Conservation (phyloP, 2,797 vertebrate species). For the Loriculus beryllinus region DNA sequence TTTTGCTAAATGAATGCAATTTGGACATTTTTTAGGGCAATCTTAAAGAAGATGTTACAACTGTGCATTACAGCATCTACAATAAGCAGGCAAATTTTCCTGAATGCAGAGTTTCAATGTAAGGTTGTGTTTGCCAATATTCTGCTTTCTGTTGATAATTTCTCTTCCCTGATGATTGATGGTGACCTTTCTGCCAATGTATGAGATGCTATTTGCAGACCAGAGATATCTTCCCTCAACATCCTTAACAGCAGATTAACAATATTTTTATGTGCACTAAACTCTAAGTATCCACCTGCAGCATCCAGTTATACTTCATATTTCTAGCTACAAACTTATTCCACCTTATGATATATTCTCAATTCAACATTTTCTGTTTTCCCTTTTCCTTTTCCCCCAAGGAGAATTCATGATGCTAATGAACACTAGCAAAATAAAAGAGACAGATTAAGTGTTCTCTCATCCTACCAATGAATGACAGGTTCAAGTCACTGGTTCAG, state of each 20-base stretch:
- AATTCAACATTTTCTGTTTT: neutral
- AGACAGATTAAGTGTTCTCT: neutral
- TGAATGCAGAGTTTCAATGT: neutral
- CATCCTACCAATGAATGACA: neutral
- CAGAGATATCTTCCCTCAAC: neutral
- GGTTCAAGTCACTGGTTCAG: neutral
- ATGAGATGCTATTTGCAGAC: neutral
- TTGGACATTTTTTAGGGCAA: neutral
- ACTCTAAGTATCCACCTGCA: neutral
- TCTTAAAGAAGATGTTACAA: neutral
- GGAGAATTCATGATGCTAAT: neutral
- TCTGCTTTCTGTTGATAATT: neutral
- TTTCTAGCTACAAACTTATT: neutral
- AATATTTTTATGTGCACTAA: neutral
- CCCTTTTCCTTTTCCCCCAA: neutral
- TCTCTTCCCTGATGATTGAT: neutral
- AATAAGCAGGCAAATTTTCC: neutral
- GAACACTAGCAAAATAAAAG: neutral
- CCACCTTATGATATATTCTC: neutral
- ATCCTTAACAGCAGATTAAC: neutral
- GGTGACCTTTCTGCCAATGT: neutral
- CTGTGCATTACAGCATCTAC: neutral
- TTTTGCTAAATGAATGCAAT: neutral
- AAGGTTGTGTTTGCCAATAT: neutral
- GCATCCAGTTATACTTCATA: neutral